phyloP scores from a whole-genome alignment of 2,888 invertebrate genomes.

The Elmis aenea region DNA sequence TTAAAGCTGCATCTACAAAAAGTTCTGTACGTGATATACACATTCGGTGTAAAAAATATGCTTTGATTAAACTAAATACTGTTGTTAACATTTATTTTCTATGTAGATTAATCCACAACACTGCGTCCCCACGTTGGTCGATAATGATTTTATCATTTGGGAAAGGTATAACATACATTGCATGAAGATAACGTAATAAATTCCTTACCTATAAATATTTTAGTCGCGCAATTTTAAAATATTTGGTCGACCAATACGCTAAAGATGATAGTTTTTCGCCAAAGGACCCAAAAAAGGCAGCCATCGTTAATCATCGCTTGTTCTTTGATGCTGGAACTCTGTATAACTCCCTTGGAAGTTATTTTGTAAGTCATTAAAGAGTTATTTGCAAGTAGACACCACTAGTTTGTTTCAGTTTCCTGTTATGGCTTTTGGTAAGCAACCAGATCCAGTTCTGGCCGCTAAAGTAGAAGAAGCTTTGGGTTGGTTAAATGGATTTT shows the following conservation, averaged over 20 bases:
- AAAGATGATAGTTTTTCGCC: conserved; percentile 62
- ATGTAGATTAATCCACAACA: conserved; percentile 67
- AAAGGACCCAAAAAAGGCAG: conserved; percentile 57
- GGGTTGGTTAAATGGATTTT: conserved; percentile 53
- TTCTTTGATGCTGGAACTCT: conserved; percentile 59
- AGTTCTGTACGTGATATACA: no score
- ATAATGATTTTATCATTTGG: conserved; percentile 64
- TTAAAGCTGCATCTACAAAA: no score
- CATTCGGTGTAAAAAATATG: no score
- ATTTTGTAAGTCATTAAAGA: conserved; percentile 54
- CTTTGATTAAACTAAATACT: no score
- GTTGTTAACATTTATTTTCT: conserved; percentile 4
- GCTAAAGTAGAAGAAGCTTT: conserved; percentile 56
- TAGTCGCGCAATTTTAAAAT: conserved; percentile 64
- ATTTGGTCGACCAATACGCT: conserved; percentile 61
- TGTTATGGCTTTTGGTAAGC: conserved; percentile 24
- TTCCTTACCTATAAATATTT: conserved; percentile 24
- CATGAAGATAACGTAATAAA: neutral
- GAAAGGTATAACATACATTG: conserved; percentile 52
- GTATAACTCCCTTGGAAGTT: conserved; percentile 50
- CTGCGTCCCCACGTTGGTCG: conserved; percentile 66
- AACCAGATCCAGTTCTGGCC: conserved; percentile 27
- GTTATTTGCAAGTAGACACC: no score
- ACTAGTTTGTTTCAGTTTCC: no score
- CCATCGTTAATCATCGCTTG: conserved; percentile 57